Percentiles rank a stretch among this genome's conserved stretches.
These are phyloP conservation scores for Pseudanteris insignis DNA, from an alignment of 2,888 invertebrate genomes.

Conservation along the genomic window DNA sequence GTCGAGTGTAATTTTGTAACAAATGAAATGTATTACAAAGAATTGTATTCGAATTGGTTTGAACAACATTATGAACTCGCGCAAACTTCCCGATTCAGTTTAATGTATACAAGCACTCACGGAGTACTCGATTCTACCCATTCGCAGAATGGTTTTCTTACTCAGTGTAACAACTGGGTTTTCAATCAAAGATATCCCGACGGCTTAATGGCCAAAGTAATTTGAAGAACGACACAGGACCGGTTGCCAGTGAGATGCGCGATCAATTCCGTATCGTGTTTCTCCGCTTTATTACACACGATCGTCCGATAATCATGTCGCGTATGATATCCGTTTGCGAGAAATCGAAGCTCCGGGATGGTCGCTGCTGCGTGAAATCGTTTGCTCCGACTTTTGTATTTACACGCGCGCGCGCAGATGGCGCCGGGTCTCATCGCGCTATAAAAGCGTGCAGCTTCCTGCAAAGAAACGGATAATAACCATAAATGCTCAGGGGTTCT, in stretches of 20 bases:
- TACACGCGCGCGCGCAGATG: slow-evolving; percentile 50
- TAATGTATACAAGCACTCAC: too few species aligned
- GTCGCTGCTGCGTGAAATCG: slow-evolving; percentile 7
- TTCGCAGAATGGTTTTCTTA: too few species aligned
- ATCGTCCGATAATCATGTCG: slow-evolving; percentile 40
- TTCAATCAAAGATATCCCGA: too few species aligned
- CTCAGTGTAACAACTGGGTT: too few species aligned
- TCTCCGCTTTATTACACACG: slow-evolving; percentile 30
- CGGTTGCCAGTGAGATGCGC: slow-evolving; percentile 24
- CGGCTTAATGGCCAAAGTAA: slow-evolving; percentile 34
- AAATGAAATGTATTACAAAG: too few species aligned
- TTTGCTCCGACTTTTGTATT: slow-evolving; percentile 51
- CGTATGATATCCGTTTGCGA: slow-evolving; percentile 29
- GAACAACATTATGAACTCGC: too few species aligned
- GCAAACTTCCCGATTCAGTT: too few species aligned
- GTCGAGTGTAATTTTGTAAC: too few species aligned
- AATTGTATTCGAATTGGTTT: too few species aligned
- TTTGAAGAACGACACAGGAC: slow-evolving; percentile 36
- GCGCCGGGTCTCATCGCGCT: too few species aligned
- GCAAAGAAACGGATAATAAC: slow-evolving; percentile 56
- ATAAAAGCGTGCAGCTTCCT: slow-evolving; percentile 58
- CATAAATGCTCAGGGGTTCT: slow-evolving; percentile 54
- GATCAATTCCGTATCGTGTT: slow-evolving; percentile 30
- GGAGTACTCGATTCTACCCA: too few species aligned
- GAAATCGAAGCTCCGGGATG: slow-evolving; percentile 10